These are phyloP conservation scores for Drosophila paranaensis DNA, from an alignment of 2,888 invertebrate genomes.

Conservation along the genomic window DNA sequence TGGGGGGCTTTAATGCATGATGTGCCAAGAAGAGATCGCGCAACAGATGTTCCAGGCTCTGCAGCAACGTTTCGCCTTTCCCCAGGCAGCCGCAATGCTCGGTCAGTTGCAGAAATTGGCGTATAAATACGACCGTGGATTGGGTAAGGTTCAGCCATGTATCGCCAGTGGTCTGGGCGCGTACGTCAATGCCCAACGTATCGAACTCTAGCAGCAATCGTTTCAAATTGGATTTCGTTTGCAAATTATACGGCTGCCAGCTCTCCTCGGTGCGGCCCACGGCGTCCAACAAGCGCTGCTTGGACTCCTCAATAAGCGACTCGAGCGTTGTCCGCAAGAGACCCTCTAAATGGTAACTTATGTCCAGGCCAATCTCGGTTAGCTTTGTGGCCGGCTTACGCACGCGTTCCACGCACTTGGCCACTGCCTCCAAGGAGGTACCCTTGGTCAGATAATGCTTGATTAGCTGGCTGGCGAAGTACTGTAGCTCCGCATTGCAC, in stretches of 20 bases:
- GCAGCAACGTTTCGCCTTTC: slow-evolving; percentile 82
- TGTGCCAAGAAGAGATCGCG: slow-evolving; percentile 83
- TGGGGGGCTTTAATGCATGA: slow-evolving; percentile 82
- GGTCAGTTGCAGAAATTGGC: slow-evolving; percentile 83
- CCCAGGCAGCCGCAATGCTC: slow-evolving; percentile 83
- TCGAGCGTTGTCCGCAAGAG: slow-evolving; percentile 89
- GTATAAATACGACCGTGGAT: slow-evolving; percentile 83
- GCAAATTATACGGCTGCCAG: slow-evolving; percentile 85
- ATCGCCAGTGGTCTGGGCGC: slow-evolving; percentile 83
- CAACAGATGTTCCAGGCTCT: slow-evolving; percentile 79
- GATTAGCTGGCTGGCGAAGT: slow-evolving; percentile 92
- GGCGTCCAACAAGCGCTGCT: slow-evolving; percentile 82
- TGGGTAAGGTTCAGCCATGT: slow-evolving; percentile 85
- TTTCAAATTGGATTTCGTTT: slow-evolving; percentile 84
- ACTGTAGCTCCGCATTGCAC: slow-evolving; percentile 93
- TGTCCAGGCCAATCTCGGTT: slow-evolving; percentile 92
- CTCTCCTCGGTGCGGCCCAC: slow-evolving; percentile 84
- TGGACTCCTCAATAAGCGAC: slow-evolving; percentile 84
- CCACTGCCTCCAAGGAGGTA: slow-evolving; percentile 92
- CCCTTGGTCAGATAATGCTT: slow-evolving; percentile 96
- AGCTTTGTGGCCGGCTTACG: slow-evolving; percentile 86
- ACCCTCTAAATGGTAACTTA: slow-evolving; percentile 95
- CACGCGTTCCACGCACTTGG: slow-evolving; percentile 94
- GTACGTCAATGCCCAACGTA: slow-evolving; percentile 82
- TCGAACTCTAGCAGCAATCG: slow-evolving; percentile 82